Evolutionary conservation across 2,888 invertebrate genomes (phyloP), one percentile per base, ranked within the genome.

Genomic region (Aproaerema taeniolella): DNA sequence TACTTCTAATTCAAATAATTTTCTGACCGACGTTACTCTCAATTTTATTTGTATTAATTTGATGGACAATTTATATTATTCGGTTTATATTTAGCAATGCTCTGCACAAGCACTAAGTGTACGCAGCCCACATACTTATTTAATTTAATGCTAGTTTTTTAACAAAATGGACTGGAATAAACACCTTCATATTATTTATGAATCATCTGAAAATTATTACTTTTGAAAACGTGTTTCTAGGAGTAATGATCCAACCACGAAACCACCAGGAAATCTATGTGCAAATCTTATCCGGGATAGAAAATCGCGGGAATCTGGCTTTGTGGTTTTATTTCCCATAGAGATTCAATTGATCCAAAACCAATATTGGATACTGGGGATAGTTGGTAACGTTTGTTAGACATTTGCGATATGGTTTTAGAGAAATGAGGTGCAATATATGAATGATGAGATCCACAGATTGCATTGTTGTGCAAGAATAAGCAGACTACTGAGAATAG

Each of bases 221-320:
- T n/a, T n/a, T n/a, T n/a, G n/a, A n/a, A n/a, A n/a, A n/a, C n/a
- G n/a, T n/a, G n/a, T n/a, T n/a, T n/a, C n/a, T n/a, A n/a, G 20
- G 20, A 20, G 4, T 8, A 20, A n/a, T 5, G 8, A 69, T 69
- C 63, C 71, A 71, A 80, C 83, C 82, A 72, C 79, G 68, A 80
- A 83, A 79, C 81, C 73, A 64, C 78, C 61, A 71, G 78, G 69
- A 77, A 80, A 83, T 82, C 79, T 77, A 70, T 57, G 63, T 67
- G 60, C 61, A 54, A 54, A 81, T 80, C 82, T 82, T 75, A 85
- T 83, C 81, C 75, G 55, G 58, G 60, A 62, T 61, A 58, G 68
- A 66, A 72, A 76, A 81, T 79, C 83, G 67, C 61, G 67, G 71
- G 79, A 77, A 82, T 80, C 78, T 70, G 43, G 47, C 57, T 44